Evolutionary conservation across 2,888 invertebrate species (phyloP).

Genomic region (Tetheella fluctuosa): DNA sequence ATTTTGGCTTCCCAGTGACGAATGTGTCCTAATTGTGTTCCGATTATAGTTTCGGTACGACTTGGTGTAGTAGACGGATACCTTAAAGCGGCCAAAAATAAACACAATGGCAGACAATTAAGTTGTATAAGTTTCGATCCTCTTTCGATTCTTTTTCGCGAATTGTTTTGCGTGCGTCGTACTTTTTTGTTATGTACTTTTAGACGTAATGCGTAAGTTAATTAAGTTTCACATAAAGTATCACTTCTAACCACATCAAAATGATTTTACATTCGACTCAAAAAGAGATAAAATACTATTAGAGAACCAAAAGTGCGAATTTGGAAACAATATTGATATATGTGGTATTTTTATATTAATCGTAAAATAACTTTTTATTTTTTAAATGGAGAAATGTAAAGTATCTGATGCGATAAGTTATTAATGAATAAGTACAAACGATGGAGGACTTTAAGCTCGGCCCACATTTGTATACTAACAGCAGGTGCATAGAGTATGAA

Average conservation of each 20-base stretch:
- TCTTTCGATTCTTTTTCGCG: constrained; percentile 19
- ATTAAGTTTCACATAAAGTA: constrained; percentile 44
- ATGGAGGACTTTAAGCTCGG: constrained; percentile 63
- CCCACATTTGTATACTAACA: constrained; percentile 69
- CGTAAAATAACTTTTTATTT: constrained; percentile 58
- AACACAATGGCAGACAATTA: neutral
- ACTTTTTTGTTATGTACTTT: constrained; percentile 54
- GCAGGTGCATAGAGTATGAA: constrained; percentile 26
- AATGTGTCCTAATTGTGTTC: too few species aligned
- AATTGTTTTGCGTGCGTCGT: constrained; percentile 47
- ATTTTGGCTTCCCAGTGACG: too few species aligned
- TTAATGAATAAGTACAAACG: constrained; percentile 75
- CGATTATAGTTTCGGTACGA: too few species aligned
- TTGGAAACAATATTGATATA: constrained; percentile 68
- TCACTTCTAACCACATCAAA: constrained; percentile 46
- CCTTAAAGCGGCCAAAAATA: neutral
- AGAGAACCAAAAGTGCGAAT: constrained; percentile 65
- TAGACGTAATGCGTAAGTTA: constrained; percentile 39
- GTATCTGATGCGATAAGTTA: constrained; percentile 60
- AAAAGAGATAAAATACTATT: constrained; percentile 52
- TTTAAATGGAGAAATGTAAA: constrained; percentile 31
- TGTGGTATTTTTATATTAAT: constrained; percentile 77
- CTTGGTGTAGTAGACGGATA: neutral
- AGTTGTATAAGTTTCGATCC: neutral
- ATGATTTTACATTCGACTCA: constrained; percentile 49